Evolutionary conservation across 2,888 invertebrate genomes (phyloP).

Genomic region (Epistrophella euchroma): DNA sequence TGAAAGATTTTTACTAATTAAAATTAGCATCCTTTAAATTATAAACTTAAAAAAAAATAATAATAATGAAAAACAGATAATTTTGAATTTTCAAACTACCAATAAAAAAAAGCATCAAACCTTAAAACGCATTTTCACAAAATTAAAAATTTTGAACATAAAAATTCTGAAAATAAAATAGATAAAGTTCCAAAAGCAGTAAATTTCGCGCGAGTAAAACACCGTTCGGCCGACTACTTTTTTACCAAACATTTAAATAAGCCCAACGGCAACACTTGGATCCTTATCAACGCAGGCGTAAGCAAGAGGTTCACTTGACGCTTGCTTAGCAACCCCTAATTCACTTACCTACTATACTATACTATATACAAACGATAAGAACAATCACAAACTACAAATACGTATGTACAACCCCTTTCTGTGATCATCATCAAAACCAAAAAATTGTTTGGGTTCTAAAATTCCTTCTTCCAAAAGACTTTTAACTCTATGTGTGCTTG

Average conservation of each 20-base stretch:
- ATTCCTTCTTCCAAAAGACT: slow-evolving; percentile 48
- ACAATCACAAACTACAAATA: slow-evolving; percentile 26
- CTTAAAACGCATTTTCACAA: too few species aligned
- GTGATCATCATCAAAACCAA: slow-evolving; percentile 8
- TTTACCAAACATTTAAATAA: not conserved
- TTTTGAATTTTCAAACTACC: too few species aligned
- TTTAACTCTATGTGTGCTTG: slow-evolving; percentile 31
- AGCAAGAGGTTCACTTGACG: slow-evolving; percentile 60
- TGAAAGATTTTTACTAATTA: too few species aligned
- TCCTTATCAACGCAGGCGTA: slow-evolving; percentile 66
- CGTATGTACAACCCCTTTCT: slow-evolving; percentile 48
- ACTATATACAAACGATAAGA: not conserved
- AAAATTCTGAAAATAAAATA: too few species aligned
- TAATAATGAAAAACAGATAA: too few species aligned
- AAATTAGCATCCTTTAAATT: too few species aligned
- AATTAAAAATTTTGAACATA: too few species aligned
- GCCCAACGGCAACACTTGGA: slow-evolving; percentile 28
- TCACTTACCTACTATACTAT: slow-evolving; percentile 24
- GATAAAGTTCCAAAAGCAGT: too few species aligned
- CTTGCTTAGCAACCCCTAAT: slow-evolving; percentile 63
- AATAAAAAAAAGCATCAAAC: too few species aligned
- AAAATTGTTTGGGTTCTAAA: slow-evolving; percentile 5
- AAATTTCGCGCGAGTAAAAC: too few species aligned
- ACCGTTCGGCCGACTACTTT: not conserved
- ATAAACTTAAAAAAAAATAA: too few species aligned